Base-by-base conservation (phyloP, 2,113 vertebrate genomes). In the Pelvicachromis taeniatus region DNA sequence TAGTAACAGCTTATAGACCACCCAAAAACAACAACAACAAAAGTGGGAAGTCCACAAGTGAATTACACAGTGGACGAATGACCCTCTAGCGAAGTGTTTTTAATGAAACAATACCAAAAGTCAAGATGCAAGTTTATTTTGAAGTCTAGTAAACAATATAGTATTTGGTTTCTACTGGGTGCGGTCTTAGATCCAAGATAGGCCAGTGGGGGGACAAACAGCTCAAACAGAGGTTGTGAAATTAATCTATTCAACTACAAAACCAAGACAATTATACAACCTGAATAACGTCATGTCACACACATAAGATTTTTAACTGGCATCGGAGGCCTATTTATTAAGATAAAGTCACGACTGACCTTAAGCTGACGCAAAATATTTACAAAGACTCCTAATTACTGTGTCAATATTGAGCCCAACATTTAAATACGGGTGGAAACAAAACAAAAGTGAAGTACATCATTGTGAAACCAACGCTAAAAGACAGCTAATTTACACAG, bases 141-240 rank as follows among this genome's bases (percentile, higher is more conserved):
- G 14, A 8, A 45, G 70, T 59, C 26, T n/a, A 7, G 19, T 31
- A n/a, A 21, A 31, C 35, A 9, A 12, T 85, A 33, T 12, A 75
- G n/a, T 80, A 42, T 87, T 75, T 61, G n/a, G 7, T 9, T 77
- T 84, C 52, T 21, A 8, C 48, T 55, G 89, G 92, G 91, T 92
- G 93, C 45, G 88, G 91, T 87, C 79, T 38, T 2, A 81, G 77
- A 89, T 85, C 54, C 78, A 29, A 85, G 85, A 89, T 87, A 88
- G 23, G 29, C 54, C 78, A 83, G 19, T 45, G 2, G 50, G 70
- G 70, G 81, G 42, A 68, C 63, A 75, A 81, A 83, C 59, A 54
- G 35, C 59, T 81, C 21, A 58, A 65, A 68, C 29, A 40, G 19
- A 70, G 33, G 2, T 81, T 80, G 53, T 83, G 63, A 82, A 83